Base-by-base conservation (phyloP, 2,113 vertebrate genomes). In the Regulus satrapa region DNA sequence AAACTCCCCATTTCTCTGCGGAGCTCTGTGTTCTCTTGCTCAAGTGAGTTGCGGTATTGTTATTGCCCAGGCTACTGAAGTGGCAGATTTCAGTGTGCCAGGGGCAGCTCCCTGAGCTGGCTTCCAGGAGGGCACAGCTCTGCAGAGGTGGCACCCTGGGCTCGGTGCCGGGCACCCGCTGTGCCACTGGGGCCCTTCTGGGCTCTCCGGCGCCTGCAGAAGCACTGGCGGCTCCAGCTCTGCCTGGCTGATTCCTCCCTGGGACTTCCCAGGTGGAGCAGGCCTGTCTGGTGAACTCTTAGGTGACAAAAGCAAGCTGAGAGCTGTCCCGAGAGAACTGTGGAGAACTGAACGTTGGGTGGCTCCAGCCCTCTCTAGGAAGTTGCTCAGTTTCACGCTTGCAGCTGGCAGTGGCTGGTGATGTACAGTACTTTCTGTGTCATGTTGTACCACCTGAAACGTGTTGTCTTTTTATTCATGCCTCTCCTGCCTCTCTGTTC, bases 171-270 rank as follows among this genome's bases (percentile, higher is more conserved):
- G 36, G 49, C 20, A 2, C 20, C 8, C 4, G 4, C n/a, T 7
- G 11, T 1, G 5, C n/a, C 64, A 3, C n/a, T 21, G 9, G 23
- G 40, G 54, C 49, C 1, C 0, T 9, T 7, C 40, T 17, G 62
- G 38, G 49, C 14, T 49, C 64, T 24, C 3, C 1, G 8, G 17
- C 8, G 18, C 83, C 43, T 40, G 36, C 64, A 25, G 26, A 12
- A 14, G 55, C 16, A 59, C 29, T 21, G 67, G 12, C 6, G 3
- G 45, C 45, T 83, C 49, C 32, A 13, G 48, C 2, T 26, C 12
- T 54, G n/a, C 40, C 1, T 18, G 7, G 51, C 48, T 14, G 49
- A n/a, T 46, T 45, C 66, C 24, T n/a, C 78, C 31, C 74, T 23
- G 1, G 1, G 32, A 26, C 31, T 38, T 55, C 21, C 46, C 51